A percentile compares a stretch with the other conserved stretches of the same genome.
Evolutionary conservation across 2,113 vertebrate genomes (phyloP).

Genomic region (Myiozetetes cayanensis): DNA sequence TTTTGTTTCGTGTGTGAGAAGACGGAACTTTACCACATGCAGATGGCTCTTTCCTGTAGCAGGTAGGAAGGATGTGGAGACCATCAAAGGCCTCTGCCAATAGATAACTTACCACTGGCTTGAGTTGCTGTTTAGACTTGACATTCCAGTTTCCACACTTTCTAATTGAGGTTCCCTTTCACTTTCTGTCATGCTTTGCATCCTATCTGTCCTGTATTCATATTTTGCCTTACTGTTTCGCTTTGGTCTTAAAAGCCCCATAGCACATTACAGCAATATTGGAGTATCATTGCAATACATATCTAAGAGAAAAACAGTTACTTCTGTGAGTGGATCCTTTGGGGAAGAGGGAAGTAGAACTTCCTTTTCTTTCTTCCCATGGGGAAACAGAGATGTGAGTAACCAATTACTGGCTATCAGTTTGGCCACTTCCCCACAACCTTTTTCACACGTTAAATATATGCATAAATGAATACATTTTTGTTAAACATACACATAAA

Average conservation of each 20-base stretch:
- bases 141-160: not conserved
- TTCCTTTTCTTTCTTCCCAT: conserved; percentile 6
- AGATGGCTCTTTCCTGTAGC: not conserved
- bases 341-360: not conserved
- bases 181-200: not conserved
- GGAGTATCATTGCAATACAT: not conserved
- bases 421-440: not conserved
- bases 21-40: not conserved
- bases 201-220: not conserved
- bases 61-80: not conserved
- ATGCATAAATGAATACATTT: fast-evolving
- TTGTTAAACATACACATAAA: not conserved
- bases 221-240: not conserved
- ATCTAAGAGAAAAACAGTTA: not conserved
- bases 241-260: not conserved
- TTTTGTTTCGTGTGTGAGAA: not conserved
- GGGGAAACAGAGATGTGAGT: not conserved
- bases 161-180: not conserved
- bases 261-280: not conserved
- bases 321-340: not conserved
- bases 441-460: not conserved
- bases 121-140: not conserved
- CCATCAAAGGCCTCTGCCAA: not conserved
- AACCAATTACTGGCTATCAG: not conserved
- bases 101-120: not conserved